phyloP scores from a whole-genome alignment of 2,113 vertebrate species.

The Pungitius pungitius region DNA sequence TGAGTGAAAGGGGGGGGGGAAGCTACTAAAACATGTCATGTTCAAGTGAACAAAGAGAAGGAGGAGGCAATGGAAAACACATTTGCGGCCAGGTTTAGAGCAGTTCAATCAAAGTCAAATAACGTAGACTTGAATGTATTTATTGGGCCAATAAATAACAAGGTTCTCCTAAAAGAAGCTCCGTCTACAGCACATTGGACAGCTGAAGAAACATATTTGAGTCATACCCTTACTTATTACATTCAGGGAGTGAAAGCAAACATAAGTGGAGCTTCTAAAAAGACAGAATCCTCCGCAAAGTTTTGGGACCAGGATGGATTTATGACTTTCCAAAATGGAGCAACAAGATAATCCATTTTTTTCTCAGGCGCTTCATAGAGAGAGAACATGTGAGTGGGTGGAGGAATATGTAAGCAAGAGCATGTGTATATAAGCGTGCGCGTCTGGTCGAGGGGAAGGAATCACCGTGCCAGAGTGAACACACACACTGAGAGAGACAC shows the following conservation, averaged over 20 bases:
- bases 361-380: conserved; percentile 38
- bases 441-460: conserved; percentile 14
- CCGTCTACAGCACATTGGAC: conserved; percentile 61
- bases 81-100: conserved; percentile 14
- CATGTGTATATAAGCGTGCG: conserved; percentile 16
- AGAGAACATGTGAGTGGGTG: conserved; percentile 49
- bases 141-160: conserved; percentile 33
- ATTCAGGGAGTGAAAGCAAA: conserved; percentile 2
- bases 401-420: conserved; percentile 64
- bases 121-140: conserved; percentile 48
- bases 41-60: conserved; percentile 25
- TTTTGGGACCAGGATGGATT: conserved; percentile 3
- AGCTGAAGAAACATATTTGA: conserved; percentile 65
- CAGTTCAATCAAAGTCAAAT: conserved; percentile 46
- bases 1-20: conserved; percentile 7
- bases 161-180: conserved; percentile 59
- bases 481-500: no score
- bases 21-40: conserved; percentile 34
- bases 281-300: neutral
- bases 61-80: conserved; percentile 18
- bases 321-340: conserved; percentile 10
- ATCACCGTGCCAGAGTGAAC: conserved; percentile 34
- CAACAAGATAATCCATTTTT: conserved; percentile 37
- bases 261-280: neutral
- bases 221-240: conserved; percentile 35